These are phyloP conservation scores for Ecliptopera silaceata DNA, from an alignment of 2,888 invertebrate species.

Conservation along the genomic window DNA sequence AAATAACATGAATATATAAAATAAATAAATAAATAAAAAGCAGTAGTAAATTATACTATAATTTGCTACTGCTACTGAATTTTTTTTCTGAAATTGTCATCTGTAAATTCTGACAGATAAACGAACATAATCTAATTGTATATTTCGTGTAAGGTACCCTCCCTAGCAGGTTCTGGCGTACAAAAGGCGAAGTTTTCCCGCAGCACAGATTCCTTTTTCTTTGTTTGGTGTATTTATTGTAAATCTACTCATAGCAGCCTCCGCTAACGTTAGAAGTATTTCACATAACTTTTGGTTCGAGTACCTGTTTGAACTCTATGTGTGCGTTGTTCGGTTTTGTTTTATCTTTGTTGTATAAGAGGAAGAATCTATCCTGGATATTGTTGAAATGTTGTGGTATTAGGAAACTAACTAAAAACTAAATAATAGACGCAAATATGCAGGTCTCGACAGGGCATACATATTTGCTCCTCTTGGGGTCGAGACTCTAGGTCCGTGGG, in stretches of 20 bases:
- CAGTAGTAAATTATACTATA: no score
- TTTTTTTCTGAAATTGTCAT: background rate
- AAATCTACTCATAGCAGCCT: conserved; percentile 80
- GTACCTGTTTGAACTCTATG: conserved; percentile 36
- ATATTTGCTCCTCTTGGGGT: no score
- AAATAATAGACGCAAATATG: no score
- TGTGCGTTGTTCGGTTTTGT: conserved; percentile 31
- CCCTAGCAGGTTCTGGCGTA: conserved; percentile 53
- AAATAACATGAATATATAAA: no score
- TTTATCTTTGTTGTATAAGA: conserved; percentile 32
- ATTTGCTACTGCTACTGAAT: no score
- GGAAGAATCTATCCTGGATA: conserved; percentile 3
- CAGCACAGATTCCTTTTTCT: conserved; percentile 80
- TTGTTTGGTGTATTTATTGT: conserved; percentile 83
- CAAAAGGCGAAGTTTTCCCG: conserved; percentile 79
- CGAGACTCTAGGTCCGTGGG: no score
- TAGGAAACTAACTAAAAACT: no score
- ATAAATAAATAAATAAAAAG: no score
- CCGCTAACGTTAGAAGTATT: conserved; percentile 75
- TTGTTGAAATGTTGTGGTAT: background rate
- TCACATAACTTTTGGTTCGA: conserved; percentile 76
- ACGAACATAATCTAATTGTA: no score
- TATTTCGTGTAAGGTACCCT: no score
- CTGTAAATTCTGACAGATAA: background rate
- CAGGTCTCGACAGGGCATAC: no score